Conservation (phyloP, 1,140 invertebrate genomes). For the Drosophila tristis region DNA sequence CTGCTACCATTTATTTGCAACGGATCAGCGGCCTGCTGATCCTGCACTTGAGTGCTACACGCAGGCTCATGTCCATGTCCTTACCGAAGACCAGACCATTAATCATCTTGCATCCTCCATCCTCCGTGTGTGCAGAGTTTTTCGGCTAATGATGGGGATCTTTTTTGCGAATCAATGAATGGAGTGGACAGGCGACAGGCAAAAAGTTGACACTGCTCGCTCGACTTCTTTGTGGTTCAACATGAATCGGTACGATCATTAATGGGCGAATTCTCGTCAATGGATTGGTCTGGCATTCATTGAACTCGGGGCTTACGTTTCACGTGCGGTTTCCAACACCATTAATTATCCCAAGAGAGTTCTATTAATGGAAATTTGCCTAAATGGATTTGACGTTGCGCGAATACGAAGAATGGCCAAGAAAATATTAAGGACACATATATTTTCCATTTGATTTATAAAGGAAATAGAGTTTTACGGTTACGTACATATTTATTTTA, state of each 20-base stretch:
- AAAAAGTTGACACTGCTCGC: conserved; percentile 34
- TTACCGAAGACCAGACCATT: conserved; percentile 50
- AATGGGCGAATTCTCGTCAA: conserved; percentile 44
- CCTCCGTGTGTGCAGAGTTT: conserved; percentile 33
- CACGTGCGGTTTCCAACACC: conserved; percentile 30
- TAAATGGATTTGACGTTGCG: background rate
- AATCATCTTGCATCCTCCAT: conserved; percentile 43
- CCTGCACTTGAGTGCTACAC: conserved; percentile 66
- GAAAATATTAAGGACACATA: background rate
- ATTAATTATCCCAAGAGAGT: conserved; percentile 59
- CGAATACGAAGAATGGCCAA: background rate
- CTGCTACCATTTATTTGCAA: conserved; percentile 64
- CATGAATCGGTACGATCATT: conserved; percentile 35
- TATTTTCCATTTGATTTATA: background rate
- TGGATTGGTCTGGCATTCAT: conserved; percentile 51
- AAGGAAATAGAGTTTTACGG: too few relatives aligned
- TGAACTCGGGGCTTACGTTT: conserved; percentile 9
- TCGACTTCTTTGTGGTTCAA: conserved; percentile 30
- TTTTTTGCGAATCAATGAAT: conserved; percentile 65
- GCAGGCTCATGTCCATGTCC: conserved; percentile 63
- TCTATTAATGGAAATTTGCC: conserved; percentile 1
- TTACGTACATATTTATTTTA: too few relatives aligned
- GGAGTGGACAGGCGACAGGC: conserved; percentile 55
- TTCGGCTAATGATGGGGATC: conserved; percentile 63
- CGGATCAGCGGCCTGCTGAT: conserved; percentile 52